A percentile compares a stretch with the other conserved stretches of the same genome.
phyloP scores from a whole-genome alignment of 2,888 invertebrate genomes.

The Drosophila multiciliata region DNA sequence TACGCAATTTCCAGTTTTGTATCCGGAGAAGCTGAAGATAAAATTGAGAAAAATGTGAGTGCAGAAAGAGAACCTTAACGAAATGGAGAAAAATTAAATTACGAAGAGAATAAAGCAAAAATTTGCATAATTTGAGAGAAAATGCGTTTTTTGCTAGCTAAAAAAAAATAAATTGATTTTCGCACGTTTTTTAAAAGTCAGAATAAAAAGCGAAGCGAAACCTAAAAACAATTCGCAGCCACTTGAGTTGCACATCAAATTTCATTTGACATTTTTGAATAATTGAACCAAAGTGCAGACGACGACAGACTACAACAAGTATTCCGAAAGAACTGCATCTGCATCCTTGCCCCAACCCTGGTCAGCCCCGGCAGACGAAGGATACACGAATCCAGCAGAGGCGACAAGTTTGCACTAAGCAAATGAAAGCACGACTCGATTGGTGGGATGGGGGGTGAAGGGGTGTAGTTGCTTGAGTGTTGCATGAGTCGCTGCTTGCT shows the following conservation, averaged over 20 bases:
- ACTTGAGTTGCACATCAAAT: constrained; percentile 81
- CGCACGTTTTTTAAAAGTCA: constrained; percentile 1
- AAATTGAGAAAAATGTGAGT: not conserved
- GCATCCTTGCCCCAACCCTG: constrained; percentile 15
- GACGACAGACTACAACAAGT: constrained; percentile 7
- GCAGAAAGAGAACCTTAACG: not conserved
- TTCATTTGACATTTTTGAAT: constrained; percentile 83
- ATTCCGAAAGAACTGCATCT: constrained; percentile 24
- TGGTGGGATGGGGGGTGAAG: not conserved
- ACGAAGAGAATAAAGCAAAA: not conserved
- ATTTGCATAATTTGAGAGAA: not conserved
- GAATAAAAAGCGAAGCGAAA: constrained; percentile 4
- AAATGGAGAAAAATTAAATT: not conserved
- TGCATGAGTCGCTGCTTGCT: constrained; percentile 62
- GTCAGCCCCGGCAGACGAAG: constrained; percentile 31
- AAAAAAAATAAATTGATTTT: constrained; percentile 17
- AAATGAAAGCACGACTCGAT: constrained; percentile 67
- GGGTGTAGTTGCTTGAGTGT: not conserved
- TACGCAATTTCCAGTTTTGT: not conserved
- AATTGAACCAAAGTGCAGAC: constrained; percentile 69
- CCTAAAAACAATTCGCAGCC: constrained; percentile 56
- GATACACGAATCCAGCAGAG: constrained; percentile 73
- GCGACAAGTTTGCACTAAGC: constrained; percentile 76
- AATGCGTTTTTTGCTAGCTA: constrained; percentile 5
- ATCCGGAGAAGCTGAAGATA: not conserved